Conservation (phyloP, 1,140 invertebrate species). For the Penaeus chinensis region DNA sequence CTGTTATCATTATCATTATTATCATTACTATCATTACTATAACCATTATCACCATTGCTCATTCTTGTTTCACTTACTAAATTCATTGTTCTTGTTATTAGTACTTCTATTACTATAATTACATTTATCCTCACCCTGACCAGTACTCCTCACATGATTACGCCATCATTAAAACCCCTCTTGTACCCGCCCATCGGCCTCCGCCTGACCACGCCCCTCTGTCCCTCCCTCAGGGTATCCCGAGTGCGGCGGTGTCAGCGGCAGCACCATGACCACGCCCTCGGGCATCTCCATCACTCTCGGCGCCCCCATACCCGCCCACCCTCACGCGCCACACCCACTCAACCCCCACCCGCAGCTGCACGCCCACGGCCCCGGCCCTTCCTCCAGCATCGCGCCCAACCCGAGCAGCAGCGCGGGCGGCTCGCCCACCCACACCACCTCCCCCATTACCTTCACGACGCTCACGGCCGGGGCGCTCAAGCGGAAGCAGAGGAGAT, state of each 20-base stretch:
- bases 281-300: constrained; percentile 52
- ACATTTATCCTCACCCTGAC: no score
- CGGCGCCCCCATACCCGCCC: constrained; percentile 40
- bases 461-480: constrained; percentile 36
- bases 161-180: no score
- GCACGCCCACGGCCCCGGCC: constrained; percentile 23
- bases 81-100: no score
- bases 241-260: constrained; percentile 34
- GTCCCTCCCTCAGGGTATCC: constrained; percentile 29
- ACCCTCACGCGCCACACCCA: constrained; percentile 12
- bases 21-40: no score
- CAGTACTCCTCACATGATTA: no score
- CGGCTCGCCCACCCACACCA: constrained; percentile 27
- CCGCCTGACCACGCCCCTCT: background rate
- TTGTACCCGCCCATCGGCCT: background rate
- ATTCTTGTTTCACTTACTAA: no score
- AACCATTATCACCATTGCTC: no score
- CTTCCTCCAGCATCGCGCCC: background rate
- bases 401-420: background rate
- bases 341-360: constrained; percentile 22
- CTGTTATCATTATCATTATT: no score
- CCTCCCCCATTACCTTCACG: constrained; percentile 44
- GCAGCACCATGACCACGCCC: constrained; percentile 54
- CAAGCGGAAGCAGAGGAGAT: constrained; percentile 42
- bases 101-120: no score